Conservation (phyloP, 2,113 vertebrate species). For the Calidris pugnax region DNA sequence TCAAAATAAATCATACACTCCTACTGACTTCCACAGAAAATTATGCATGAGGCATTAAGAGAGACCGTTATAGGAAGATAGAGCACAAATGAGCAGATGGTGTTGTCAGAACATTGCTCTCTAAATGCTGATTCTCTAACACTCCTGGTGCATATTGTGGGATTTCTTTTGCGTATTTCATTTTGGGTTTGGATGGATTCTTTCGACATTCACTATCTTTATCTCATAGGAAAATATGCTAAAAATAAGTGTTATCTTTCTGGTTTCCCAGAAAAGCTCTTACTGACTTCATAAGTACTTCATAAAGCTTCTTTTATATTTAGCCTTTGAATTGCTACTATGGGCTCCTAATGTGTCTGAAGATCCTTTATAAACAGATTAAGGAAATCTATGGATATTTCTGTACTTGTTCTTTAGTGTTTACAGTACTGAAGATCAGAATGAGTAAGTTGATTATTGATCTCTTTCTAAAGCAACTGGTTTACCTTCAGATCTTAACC, state of each 20-base stretch:
- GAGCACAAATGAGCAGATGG: slow-evolving; percentile 58
- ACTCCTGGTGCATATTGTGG: neutral
- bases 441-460: neutral
- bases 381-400: slow-evolving; percentile 19
- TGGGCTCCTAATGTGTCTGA: neutral
- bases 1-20: slow-evolving; percentile 54
- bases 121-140: slow-evolving; percentile 29
- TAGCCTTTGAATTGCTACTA: slow-evolving; percentile 53
- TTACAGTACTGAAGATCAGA: neutral
- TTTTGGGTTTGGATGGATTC: neutral
- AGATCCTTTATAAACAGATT: slow-evolving; percentile 36
- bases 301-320: slow-evolving; percentile 56
- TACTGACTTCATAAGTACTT: slow-evolving; percentile 32
- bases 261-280: slow-evolving; percentile 30
- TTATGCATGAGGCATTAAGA: slow-evolving; percentile 28
- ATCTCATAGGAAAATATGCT: slow-evolving; percentile 18
- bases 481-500: neutral
- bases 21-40: slow-evolving; percentile 36
- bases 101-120: slow-evolving; percentile 51
- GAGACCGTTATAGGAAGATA: neutral
- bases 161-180: neutral
- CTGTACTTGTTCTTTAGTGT: neutral
- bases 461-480: neutral
- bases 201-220: slow-evolving; percentile 24
- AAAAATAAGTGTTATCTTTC: slow-evolving; percentile 35